phyloP scores from a whole-genome alignment of 2,113 vertebrate genomes.

The Mesocricetus auratus region DNA sequence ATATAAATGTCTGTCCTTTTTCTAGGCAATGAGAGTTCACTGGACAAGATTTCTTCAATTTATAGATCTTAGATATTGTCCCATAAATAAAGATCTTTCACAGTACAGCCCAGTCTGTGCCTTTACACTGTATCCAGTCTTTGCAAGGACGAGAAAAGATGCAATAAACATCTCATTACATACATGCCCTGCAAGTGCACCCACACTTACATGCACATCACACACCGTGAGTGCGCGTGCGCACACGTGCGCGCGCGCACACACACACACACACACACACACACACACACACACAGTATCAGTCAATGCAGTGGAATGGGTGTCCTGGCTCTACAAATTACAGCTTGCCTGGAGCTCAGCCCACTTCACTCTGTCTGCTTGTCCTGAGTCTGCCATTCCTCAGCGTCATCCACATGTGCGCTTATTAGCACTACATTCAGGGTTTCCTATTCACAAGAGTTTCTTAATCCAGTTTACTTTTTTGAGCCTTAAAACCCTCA shows the following conservation, averaged over 20 bases:
- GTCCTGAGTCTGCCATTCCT: slow-evolving; percentile 55
- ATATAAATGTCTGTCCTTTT: not conserved
- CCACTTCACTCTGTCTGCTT: slow-evolving; percentile 13
- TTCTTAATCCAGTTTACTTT: slow-evolving; percentile 82
- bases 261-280: not conserved
- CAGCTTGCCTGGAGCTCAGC: slow-evolving; percentile 51
- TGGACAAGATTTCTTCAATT: not conserved
- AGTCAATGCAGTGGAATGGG: not conserved
- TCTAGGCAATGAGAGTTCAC: not conserved
- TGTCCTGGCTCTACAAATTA: not conserved
- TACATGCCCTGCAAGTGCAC: not conserved
- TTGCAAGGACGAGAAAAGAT: not conserved
- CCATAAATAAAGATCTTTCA: not conserved
- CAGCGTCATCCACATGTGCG: slow-evolving; percentile 44
- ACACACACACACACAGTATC: not conserved
- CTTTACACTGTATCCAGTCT: not conserved
- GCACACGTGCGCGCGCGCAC: too few relatives aligned
- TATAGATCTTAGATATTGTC: not conserved
- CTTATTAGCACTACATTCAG: slow-evolving; percentile 75
- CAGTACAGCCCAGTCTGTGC: not conserved
- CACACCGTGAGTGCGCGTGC: too few relatives aligned
- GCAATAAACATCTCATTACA: not conserved
- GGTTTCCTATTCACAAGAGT: slow-evolving; percentile 66
- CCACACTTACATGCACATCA: not conserved
- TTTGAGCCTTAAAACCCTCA: slow-evolving; percentile 77